Conservation (phyloP, 2,113 vertebrate genomes). For the Stercorarius parasiticus region DNA sequence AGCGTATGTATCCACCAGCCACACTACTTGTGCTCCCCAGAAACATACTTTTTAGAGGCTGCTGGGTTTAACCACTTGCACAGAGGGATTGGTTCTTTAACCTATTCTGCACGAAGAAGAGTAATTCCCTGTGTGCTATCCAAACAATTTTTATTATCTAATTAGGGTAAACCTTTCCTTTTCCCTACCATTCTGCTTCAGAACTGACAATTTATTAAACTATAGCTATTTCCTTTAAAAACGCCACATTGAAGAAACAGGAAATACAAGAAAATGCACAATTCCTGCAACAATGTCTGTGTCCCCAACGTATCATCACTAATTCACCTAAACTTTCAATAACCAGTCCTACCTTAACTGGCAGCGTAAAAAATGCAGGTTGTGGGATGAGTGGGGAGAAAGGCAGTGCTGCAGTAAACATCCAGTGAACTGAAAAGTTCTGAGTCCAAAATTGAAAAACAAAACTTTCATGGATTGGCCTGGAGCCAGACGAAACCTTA, state of each 20-base stretch:
- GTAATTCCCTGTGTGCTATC: not conserved
- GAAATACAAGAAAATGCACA: not conserved
- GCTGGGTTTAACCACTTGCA: not conserved
- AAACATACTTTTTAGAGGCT: not conserved
- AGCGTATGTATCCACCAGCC: not conserved
- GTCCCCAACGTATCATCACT: not conserved
- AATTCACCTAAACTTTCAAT: not conserved
- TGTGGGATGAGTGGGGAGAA: not conserved
- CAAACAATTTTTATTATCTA: not conserved
- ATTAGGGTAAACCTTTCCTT: not conserved
- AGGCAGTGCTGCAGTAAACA: not conserved
- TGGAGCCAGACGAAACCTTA: not conserved
- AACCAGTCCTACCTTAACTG: accelerated
- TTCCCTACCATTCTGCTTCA: not conserved
- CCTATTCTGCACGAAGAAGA: not conserved
- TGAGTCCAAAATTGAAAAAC: not conserved
- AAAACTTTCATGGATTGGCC: not conserved
- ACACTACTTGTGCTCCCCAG: not conserved
- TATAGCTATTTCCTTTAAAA: not conserved
- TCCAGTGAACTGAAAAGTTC: not conserved
- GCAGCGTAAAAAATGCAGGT: not conserved
- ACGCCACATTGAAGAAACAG: not conserved
- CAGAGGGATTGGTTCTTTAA: not conserved
- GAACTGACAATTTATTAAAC: not conserved
- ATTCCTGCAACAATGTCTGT: accelerated